These are phyloP conservation scores for Mirounga angustirostris DNA, from an alignment of 2,113 vertebrate species.

Conservation along the genomic window DNA sequence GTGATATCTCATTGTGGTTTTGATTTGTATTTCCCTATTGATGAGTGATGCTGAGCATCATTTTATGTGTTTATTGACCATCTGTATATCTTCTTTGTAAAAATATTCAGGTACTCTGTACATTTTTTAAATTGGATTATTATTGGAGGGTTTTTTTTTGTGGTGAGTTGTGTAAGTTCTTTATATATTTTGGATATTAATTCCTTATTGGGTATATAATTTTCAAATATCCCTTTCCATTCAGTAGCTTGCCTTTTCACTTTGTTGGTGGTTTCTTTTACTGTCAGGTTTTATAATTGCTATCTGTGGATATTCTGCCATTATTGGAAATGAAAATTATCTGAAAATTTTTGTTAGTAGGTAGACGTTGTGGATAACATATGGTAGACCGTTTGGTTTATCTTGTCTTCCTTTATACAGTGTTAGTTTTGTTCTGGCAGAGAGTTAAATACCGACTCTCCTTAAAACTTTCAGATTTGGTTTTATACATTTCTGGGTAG, in stretches of 20 bases:
- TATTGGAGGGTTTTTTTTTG: background rate
- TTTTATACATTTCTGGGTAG: background rate
- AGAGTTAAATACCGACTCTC: background rate
- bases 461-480: background rate
- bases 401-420: background rate
- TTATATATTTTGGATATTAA: background rate
- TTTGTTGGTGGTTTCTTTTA: background rate
- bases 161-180: background rate
- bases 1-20: background rate
- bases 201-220: background rate
- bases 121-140: background rate
- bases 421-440: background rate
- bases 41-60: too few relatives aligned
- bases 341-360: background rate
- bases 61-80: background rate
- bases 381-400: background rate
- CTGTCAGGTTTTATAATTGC: background rate
- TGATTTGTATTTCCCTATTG: background rate
- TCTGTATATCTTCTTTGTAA: background rate
- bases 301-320: background rate
- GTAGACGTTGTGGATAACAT: background rate
- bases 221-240: background rate
- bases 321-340: background rate
- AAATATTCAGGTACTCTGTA: background rate
- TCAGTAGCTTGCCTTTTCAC: background rate